These are phyloP conservation scores for Diadegma fenestrale DNA, from an alignment of 2,888 invertebrate species.

Conservation along the genomic window DNA sequence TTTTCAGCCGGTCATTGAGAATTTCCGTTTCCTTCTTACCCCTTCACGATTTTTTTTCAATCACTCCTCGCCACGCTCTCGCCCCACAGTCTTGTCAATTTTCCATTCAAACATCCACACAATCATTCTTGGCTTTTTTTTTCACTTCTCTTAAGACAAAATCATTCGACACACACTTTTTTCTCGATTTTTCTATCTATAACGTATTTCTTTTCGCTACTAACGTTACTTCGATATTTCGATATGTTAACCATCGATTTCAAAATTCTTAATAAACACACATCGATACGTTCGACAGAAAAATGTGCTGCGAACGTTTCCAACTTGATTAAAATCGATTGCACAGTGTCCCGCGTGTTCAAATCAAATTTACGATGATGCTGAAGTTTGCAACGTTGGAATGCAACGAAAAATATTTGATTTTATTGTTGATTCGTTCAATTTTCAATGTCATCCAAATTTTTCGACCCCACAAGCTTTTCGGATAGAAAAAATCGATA, in stretches of 20 bases:
- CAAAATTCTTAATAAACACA: constrained; percentile 13
- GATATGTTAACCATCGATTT: constrained; percentile 58
- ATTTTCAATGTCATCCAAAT: no score
- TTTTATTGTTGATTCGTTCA: no score
- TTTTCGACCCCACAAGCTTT: no score
- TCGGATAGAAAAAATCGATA: no score
- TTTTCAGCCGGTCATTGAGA: constrained; percentile 78
- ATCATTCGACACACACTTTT: constrained; percentile 23
- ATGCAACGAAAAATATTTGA: no score
- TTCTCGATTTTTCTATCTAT: constrained; percentile 55
- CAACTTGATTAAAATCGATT: constrained; percentile 49
- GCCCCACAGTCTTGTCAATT: constrained; percentile 47
- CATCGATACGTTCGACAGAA: neutral
- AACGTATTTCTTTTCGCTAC: constrained; percentile 17
- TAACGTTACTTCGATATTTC: constrained; percentile 20
- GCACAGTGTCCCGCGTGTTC: constrained; percentile 42
- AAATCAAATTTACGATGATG: neutral
- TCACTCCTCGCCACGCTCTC: neutral
- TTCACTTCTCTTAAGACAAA: neutral
- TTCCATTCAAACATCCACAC: constrained; percentile 1
- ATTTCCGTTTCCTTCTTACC: constrained; percentile 44
- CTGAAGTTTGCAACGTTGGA: neutral
- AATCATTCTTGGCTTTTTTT: constrained; percentile 27
- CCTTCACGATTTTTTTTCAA: constrained; percentile 12
- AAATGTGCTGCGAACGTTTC: constrained; percentile 35